Percentiles rank a stretch among this genome's conserved stretches.
Evolutionary conservation across 2,888 invertebrate species (phyloP).

Genomic region (Adelphocoris suturalis): DNA sequence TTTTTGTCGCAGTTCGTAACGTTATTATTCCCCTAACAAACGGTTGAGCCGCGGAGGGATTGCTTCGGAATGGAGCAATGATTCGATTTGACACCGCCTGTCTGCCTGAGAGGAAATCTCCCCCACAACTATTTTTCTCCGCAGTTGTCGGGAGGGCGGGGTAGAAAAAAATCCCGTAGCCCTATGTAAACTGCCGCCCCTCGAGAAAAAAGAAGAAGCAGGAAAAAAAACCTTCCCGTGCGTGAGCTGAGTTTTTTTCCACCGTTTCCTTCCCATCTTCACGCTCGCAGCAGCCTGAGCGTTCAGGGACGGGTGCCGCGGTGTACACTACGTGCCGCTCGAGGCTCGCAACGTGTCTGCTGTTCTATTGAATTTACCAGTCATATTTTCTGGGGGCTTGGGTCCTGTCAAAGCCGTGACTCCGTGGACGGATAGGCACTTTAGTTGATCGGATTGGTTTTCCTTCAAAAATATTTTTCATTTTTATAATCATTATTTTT

Average conservation of each 20-base stretch:
- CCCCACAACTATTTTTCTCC: background rate
- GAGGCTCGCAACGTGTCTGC: constrained; percentile 17
- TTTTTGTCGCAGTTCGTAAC: background rate
- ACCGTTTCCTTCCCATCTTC: background rate
- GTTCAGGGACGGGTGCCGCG: background rate
- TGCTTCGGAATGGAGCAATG: constrained; percentile 15
- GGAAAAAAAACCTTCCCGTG: background rate
- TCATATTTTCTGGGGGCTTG: background rate
- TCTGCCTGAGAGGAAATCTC: constrained; percentile 2
- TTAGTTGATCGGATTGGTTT: background rate
- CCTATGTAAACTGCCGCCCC: constrained; percentile 9
- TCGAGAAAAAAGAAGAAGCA: background rate
- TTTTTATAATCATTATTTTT: background rate
- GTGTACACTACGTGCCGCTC: background rate
- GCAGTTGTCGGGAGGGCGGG: background rate
- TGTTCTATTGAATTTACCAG: constrained; percentile 31
- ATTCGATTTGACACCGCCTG: constrained; percentile 36
- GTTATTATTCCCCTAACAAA: background rate
- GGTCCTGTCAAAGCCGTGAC: constrained; percentile 18
- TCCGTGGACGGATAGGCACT: background rate
- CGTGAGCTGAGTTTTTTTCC: constrained; percentile 12
- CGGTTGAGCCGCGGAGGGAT: background rate
- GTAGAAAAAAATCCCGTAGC: constrained; percentile 12
- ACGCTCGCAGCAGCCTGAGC: background rate
- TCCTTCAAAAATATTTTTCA: background rate